Base-by-base conservation (phyloP, 2,113 vertebrate genomes). In the Albula glossodonta region DNA sequence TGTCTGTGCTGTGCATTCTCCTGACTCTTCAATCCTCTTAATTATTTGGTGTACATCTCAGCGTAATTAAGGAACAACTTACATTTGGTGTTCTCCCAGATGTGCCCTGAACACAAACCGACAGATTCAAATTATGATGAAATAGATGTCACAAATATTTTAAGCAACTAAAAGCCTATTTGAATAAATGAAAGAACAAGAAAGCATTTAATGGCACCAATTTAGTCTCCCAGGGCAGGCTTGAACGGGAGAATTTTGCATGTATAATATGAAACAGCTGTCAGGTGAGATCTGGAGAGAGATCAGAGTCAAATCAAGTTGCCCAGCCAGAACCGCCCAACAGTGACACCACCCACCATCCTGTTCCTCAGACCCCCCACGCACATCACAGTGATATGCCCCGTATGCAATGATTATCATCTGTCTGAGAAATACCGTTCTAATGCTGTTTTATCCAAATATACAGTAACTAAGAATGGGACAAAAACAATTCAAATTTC, bases 81-180 rank as follows among this genome's bases (percentile, higher is more conserved):
- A 31, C 31, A 5, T 25, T 51, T 77, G 70, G 22, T 74, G 2
- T 9, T 52, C 70, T 82, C n/a, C 31, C 83, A 53, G 25, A 74
- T 31, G 51, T 15, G 12, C 49, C 70, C 51, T n/a, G 15, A 22
- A 19, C 56, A 31, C 70, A 52, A 17, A 78, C 25, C 31, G 17
- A 48, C 19, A 82, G 81, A 60, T 53, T 25, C 49, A 17, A 51
- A 52, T 78, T 52, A 78, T 74, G 2, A 31, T 15, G 13, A 19
- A 84, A 78, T 77, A n/a, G 31, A 78, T 84, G 50, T 19, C 49
- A 84, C 50, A 12, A 84, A 78, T 41, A 53, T 84, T 78, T 15
- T 41, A 77, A 51, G 51, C 50, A 52, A 51, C 41, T 78, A 84
- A 25, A 53, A 25, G n/a, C 25, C 81, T 50, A 41, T 78, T 84